Evolutionary conservation across 2,113 vertebrate species (phyloP).

Genomic region (Ciconia stormi): DNA sequence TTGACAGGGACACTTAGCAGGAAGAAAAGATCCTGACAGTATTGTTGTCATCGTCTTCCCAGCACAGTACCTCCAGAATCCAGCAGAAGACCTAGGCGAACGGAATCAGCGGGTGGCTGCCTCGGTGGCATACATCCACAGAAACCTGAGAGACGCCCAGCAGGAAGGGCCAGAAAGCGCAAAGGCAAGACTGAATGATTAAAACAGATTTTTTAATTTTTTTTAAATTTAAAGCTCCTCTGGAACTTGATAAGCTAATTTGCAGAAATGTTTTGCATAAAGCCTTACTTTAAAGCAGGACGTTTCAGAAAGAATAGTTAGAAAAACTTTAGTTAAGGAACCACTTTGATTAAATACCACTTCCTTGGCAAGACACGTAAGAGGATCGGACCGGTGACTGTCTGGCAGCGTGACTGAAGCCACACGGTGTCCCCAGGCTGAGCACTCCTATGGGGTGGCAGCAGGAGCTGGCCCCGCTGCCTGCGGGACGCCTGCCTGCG

Average conservation of each 20-base stretch:
- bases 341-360: neutral
- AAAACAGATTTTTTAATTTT: neutral
- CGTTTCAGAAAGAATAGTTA: neutral
- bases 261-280: neutral
- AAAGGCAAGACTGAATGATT: neutral
- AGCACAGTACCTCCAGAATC: neutral
- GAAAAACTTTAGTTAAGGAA: neutral
- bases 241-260: neutral
- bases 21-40: neutral
- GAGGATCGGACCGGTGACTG: neutral
- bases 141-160: neutral
- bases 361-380: neutral
- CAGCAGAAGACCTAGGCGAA: neutral
- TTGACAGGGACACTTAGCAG: neutral
- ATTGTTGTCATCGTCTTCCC: neutral
- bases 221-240: neutral
- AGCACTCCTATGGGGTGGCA: neutral
- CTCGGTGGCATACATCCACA: too few species aligned
- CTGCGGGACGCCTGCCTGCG: neutral
- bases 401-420: neutral
- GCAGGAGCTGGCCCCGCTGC: neutral
- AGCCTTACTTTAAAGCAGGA: neutral
- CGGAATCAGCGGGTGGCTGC: neutral
- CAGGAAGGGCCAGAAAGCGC: neutral
- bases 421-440: fast-evolving